phyloP scores from a whole-genome alignment of 2,888 invertebrate genomes.

The Lissonota sp. region DNA sequence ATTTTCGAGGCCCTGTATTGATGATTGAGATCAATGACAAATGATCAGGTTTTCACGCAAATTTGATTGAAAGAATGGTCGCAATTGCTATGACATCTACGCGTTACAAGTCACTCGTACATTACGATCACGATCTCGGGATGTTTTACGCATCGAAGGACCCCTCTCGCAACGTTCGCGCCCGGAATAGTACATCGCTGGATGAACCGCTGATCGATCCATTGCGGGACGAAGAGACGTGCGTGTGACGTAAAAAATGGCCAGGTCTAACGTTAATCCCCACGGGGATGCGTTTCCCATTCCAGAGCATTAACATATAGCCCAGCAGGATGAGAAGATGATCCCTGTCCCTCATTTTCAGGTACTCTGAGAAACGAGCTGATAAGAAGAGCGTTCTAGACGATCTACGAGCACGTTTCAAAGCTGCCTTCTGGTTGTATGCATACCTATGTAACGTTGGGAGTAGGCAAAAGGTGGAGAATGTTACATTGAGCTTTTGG shows the following conservation, averaged over 20 bases:
- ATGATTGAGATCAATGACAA: neutral
- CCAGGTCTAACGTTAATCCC: constrained; percentile 72
- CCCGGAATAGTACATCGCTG: constrained; percentile 38
- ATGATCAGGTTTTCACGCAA: constrained; percentile 4
- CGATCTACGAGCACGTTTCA: constrained; percentile 57
- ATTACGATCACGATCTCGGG: constrained; percentile 58
- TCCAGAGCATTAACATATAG: constrained; percentile 80
- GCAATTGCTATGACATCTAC: neutral
- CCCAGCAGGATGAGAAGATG: constrained; percentile 72
- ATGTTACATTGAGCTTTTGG: constrained; percentile 40
- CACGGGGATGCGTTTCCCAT: constrained; percentile 70
- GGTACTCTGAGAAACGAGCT: constrained; percentile 79
- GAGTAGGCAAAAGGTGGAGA: neutral
- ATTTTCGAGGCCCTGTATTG: too few species aligned
- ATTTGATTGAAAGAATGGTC: neutral
- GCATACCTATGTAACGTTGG: constrained; percentile 11
- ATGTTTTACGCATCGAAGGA: constrained; percentile 57
- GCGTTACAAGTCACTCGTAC: constrained; percentile 5
- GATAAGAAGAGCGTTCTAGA: constrained; percentile 76
- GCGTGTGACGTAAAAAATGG: constrained; percentile 56
- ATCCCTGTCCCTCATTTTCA: constrained; percentile 77
- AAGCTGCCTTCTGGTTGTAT: constrained; percentile 26
- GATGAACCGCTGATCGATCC: constrained; percentile 50
- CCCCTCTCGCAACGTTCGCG: constrained; percentile 22
- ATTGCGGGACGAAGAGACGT: constrained; percentile 31